Base-by-base conservation (phyloP, 2,888 invertebrate species). In the Crocallis elinguaria region DNA sequence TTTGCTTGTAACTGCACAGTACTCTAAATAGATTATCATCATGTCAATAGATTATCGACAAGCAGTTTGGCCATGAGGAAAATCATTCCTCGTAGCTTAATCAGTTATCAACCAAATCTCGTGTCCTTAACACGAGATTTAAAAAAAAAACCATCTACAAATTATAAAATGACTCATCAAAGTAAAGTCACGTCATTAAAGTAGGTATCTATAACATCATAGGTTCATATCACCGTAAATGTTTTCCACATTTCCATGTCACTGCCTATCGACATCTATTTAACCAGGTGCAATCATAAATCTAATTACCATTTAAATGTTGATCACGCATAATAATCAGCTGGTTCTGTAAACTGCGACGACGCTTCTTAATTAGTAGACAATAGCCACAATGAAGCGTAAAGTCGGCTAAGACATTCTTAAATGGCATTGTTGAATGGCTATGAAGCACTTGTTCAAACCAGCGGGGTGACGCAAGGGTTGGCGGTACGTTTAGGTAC, bases 261-360 rank as follows among this genome's bases (percentile, higher is more conserved):
- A 72, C 67, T 71, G 60, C 33, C 39, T 42, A 55, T 42, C 64
- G 60, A 62, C 60, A 62, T 55, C 56, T 52, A 77, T 89, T 84
- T 88, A 80, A 79, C 84, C 90, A 90, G 88, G 84, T 90, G 90
- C 71, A 68, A 61, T 69, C 75, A 80, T 84, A 86, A 86, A 87
- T 85, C 78, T 88, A 88, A 89, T 90, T 90, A 90, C 79, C 90
- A 90, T 90, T 86, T 86, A 89, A 88, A 90, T 89, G 88, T 81
- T 89, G 83, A 88, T 79, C 89, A 89, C 83, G 88, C 86, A 88
- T 90, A 87, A 87, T 88, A 87, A 89, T 88, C 86, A 88, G 83
- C 73, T 83, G 81, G 82, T 76, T 84, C 77, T 80, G 77, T 83
- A 84, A 82, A 84, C 79, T 79, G 77, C 76, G 74, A 75, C 79